These are phyloP conservation scores for Smutsia gigantea DNA, from an alignment of 2,797 vertebrate species.

Conservation along the genomic window DNA sequence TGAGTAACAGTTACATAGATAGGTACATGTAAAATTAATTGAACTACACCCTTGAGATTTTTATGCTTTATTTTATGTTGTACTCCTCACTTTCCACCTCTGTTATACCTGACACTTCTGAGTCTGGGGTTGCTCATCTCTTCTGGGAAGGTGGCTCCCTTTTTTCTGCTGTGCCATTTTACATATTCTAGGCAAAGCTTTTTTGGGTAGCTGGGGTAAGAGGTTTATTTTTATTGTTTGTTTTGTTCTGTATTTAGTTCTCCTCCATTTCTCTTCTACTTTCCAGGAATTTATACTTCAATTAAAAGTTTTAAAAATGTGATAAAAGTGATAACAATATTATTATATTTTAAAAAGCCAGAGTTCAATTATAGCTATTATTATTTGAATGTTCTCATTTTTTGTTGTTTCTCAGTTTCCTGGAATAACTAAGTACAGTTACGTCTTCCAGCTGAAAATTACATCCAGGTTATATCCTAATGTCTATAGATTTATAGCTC, in stretches of 20 bases:
- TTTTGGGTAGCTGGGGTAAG: not conserved
- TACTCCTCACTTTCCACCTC: not conserved
- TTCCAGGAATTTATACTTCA: not conserved
- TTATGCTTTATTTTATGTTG: not conserved
- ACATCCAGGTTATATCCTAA: not conserved
- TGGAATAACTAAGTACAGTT: not conserved
- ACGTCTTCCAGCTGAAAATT: not conserved
- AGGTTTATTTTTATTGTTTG: not conserved
- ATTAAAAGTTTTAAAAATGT: not conserved
- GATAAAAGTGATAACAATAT: not conserved
- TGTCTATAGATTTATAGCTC: not conserved
- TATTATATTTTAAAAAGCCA: not conserved
- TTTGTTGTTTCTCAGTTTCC: not conserved
- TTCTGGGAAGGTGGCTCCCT: not conserved
- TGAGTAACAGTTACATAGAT: not conserved
- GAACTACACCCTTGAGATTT: not conserved
- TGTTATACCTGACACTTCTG: not conserved
- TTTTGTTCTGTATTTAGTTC: not conserved
- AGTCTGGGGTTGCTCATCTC: not conserved
- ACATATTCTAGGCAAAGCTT: not conserved
- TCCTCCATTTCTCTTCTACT: not conserved
- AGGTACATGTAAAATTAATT: not conserved
- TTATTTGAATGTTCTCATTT: slow-evolving; percentile 32
- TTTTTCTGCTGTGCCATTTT: not conserved
- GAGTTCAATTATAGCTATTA: not conserved